Conservation (phyloP, 2,113 vertebrate species). For the Festucalex cinctus region DNA sequence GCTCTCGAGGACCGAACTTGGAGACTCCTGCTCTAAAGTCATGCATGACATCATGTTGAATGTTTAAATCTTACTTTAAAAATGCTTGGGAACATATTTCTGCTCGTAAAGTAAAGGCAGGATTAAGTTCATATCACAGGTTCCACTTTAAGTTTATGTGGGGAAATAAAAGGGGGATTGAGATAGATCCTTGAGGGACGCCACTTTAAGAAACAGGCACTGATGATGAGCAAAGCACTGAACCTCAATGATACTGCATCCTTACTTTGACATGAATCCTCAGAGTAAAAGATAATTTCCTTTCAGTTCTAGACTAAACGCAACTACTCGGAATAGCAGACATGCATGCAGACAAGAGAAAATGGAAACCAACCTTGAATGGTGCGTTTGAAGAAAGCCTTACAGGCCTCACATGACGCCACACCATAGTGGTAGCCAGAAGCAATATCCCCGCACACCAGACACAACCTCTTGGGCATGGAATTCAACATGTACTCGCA, state of each 20-base stretch:
- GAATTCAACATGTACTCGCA: constrained; percentile 99
- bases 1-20: too few species aligned
- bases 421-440: constrained; percentile 99
- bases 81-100: too few species aligned
- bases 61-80: too few species aligned
- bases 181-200: neutral
- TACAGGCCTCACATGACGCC: constrained; percentile 98
- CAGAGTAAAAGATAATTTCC: neutral
- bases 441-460: constrained; percentile 98
- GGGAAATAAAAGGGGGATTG: neutral
- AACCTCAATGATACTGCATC: neutral
- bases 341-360: constrained; percentile 16
- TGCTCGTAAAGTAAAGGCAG: too few species aligned
- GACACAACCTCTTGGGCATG: constrained; percentile 98
- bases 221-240: neutral
- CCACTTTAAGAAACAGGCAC: neutral
- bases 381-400: constrained; percentile 99
- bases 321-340: neutral
- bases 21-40: too few species aligned
- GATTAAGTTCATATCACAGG: too few species aligned
- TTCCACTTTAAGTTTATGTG: too few species aligned
- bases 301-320: neutral
- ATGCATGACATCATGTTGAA: too few species aligned
- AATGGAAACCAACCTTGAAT: constrained; percentile 93
- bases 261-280: neutral